Evolutionary conservation across 2,888 invertebrate genomes (phyloP).

Genomic region (Gymnocheta viridis): DNA sequence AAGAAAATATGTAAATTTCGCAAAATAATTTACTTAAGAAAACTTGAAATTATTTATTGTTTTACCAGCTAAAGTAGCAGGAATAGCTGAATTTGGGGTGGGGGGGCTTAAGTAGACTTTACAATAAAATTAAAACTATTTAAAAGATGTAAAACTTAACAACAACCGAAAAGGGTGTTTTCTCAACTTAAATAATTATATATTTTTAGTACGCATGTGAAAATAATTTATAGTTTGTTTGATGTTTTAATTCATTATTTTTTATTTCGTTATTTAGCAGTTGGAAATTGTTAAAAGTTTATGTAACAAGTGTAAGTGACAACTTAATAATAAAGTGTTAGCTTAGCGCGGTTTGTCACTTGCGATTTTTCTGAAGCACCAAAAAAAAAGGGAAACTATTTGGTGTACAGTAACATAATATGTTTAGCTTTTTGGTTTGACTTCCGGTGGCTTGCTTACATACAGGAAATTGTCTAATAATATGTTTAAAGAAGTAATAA

Average conservation of each 20-base stretch:
- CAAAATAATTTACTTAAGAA: conserved; percentile 62
- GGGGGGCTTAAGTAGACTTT: conserved; percentile 13
- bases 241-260: conserved; percentile 54
- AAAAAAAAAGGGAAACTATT: background rate
- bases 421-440: conserved; percentile 50
- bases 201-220: conserved; percentile 29
- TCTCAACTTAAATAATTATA: conserved; percentile 57
- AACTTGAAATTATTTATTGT: conserved; percentile 48
- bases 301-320: conserved; percentile 66
- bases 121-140: conserved; percentile 58
- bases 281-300: conserved; percentile 26
- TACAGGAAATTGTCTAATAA: conserved; percentile 54
- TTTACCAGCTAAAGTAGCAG: background rate
- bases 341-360: conserved; percentile 72
- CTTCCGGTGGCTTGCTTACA: conserved; percentile 58
- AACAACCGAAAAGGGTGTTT: conserved; percentile 50
- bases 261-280: conserved; percentile 4
- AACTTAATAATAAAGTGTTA: conserved; percentile 55
- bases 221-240: conserved; percentile 67
- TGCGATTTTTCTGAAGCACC: conserved; percentile 62
- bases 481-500: conserved; percentile 46
- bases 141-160: conserved; percentile 7
- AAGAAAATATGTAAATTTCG: conserved; percentile 65
- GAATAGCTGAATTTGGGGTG: background rate
- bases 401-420: background rate